Evolutionary conservation across 1,140 invertebrate species (phyloP).

Genomic region (Nephila pilipes): DNA sequence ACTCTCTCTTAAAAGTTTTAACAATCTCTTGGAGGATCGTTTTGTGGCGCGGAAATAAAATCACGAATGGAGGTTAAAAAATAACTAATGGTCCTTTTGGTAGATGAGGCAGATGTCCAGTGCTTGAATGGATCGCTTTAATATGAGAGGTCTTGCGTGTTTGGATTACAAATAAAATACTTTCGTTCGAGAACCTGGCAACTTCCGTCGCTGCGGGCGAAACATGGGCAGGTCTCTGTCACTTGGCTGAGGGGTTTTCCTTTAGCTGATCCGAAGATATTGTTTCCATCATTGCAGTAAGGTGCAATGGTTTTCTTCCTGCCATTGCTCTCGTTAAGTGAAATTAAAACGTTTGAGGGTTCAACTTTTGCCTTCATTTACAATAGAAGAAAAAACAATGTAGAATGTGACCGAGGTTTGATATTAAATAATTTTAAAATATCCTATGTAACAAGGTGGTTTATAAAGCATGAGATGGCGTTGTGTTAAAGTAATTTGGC

Average conservation of each 20-base stretch:
- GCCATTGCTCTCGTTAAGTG: no score
- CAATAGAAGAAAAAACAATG: no score
- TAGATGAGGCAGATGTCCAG: conserved; percentile 57
- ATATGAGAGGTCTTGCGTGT: conserved; percentile 59
- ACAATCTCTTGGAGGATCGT: neutral
- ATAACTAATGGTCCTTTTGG: conserved; percentile 65
- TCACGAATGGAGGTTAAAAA: conserved; percentile 19
- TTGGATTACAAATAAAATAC: conserved; percentile 41
- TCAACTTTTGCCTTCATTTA: no score
- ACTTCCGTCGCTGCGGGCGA: conserved; percentile 62
- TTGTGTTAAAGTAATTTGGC: no score
- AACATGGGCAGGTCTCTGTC: conserved; percentile 42
- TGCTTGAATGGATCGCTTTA: conserved; percentile 28
- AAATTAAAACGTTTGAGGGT: no score
- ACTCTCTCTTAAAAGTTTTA: neutral
- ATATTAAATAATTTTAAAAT: no score
- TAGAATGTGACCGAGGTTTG: no score
- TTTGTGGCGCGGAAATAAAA: neutral
- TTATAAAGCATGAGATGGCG: no score
- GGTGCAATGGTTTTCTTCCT: no score
- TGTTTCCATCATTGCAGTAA: no score
- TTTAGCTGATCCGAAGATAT: neutral
- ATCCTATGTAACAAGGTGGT: no score
- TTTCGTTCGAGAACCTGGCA: conserved; percentile 47
- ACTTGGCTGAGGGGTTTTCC: neutral